Evolutionary conservation across 2,797 vertebrate genomes (phyloP).

Genomic region (Nasua narica): DNA sequence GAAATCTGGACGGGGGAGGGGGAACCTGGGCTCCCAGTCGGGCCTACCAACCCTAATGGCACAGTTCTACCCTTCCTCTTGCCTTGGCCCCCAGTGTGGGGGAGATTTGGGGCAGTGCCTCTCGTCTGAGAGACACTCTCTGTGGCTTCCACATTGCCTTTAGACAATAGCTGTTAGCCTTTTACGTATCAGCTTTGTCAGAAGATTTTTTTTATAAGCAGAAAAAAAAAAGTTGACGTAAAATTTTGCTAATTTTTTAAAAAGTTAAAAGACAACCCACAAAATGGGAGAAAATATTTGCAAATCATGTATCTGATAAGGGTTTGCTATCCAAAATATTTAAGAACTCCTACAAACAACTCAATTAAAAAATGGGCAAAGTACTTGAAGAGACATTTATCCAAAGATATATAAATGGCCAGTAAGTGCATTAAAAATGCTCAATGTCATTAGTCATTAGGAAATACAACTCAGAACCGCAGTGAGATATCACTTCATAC

Average conservation of each 20-base stretch:
- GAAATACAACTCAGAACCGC: background rate
- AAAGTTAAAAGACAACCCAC: background rate
- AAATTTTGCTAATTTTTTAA: conserved; percentile 29
- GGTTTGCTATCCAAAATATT: background rate
- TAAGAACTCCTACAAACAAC: background rate
- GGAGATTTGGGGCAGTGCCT: background rate
- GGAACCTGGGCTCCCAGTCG: background rate
- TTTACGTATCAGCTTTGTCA: background rate
- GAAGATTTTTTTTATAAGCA: conserved; percentile 46
- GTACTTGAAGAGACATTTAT: background rate
- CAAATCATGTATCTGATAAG: background rate
- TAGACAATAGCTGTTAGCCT: background rate
- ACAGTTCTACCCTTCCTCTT: background rate
- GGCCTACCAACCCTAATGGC: background rate
- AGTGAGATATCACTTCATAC: background rate
- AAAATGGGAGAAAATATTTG: background rate
- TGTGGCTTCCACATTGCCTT: background rate
- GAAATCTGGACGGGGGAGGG: background rate
- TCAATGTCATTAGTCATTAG: background rate
- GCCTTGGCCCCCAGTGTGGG: background rate
- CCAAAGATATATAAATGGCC: background rate
- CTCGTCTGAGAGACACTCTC: background rate
- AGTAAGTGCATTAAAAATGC: background rate
- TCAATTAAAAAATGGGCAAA: background rate
- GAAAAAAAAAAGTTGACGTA: conserved; percentile 44